A percentile compares a stretch with the other conserved stretches of the same genome.
Evolutionary conservation across 2,888 invertebrate species (phyloP).

Genomic region (Blera fallax): DNA sequence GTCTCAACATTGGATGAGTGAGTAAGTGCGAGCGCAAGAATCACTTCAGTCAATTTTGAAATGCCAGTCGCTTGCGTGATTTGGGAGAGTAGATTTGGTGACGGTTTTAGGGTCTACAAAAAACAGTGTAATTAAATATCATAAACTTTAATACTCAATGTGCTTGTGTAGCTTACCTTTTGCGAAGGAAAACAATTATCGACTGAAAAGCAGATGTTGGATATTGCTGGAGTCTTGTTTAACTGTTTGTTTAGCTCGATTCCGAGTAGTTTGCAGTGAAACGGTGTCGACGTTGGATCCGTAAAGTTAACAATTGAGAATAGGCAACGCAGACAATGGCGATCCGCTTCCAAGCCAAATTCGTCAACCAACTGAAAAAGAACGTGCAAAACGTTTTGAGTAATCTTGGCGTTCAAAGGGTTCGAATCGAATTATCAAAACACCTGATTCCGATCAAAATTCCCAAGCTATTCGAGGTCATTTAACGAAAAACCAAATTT

Average conservation of each 20-base stretch:
- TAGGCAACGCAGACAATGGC: slow-evolving; percentile 97
- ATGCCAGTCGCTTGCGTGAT: slow-evolving; percentile 93
- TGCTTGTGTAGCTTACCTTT: slow-evolving; percentile 83
- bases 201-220: slow-evolving; percentile 93
- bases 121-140: slow-evolving; percentile 27
- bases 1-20: slow-evolving; percentile 91
- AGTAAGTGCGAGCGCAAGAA: slow-evolving; percentile 92
- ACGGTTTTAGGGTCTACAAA: slow-evolving; percentile 87
- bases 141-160: not conserved
- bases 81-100: slow-evolving; percentile 90
- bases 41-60: slow-evolving; percentile 94
- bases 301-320: slow-evolving; percentile 94
- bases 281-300: slow-evolving; percentile 84
- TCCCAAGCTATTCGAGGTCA: no score
- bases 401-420: not conserved
- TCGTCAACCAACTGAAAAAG: slow-evolving; percentile 90
- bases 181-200: slow-evolving; percentile 91
- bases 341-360: slow-evolving; percentile 98
- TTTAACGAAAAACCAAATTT: no score
- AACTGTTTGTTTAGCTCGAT: slow-evolving; percentile 90
- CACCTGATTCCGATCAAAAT: no score
- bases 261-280: slow-evolving; percentile 89
- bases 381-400: not conserved
- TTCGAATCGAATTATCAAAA: no score
- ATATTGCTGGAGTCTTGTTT: slow-evolving; percentile 92